Percentiles rank a stretch among this genome's conserved stretches.
phyloP scores from a whole-genome alignment of 2,888 invertebrate species.

The Lasioglossum marginatum region DNA sequence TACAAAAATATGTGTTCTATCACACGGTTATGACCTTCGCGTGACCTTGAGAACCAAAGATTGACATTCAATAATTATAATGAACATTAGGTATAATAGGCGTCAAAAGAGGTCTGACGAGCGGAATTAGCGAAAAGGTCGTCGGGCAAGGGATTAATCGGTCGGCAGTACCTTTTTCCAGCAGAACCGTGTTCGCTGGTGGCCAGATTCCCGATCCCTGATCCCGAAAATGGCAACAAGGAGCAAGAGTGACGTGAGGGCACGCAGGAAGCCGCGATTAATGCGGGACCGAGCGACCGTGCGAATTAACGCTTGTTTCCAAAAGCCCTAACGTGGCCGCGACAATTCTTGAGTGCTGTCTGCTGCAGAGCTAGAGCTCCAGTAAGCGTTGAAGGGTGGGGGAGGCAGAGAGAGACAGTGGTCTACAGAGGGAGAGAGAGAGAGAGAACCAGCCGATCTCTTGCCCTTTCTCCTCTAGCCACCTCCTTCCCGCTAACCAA shows the following conservation, averaged over 20 bases:
- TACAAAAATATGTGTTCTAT: background rate
- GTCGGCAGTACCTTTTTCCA: background rate
- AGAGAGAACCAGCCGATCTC: conserved; percentile 20
- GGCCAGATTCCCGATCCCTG: background rate
- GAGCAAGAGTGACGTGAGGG: conserved; percentile 38
- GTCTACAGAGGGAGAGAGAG: conserved; percentile 14
- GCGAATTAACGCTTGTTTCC: conserved; percentile 83
- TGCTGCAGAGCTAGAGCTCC: conserved; percentile 78
- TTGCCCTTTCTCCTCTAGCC: conserved; percentile 60
- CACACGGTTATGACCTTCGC: too few relatives aligned
- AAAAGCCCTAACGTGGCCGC: conserved; percentile 83
- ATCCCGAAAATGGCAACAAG: conserved; percentile 22
- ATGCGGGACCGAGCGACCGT: conserved; percentile 76
- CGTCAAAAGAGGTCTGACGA: background rate
- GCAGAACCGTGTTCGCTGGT: background rate
- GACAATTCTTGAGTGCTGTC: conserved; percentile 85
- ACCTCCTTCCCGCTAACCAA: conserved; percentile 66
- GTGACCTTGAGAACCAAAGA: too few relatives aligned
- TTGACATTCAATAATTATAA: too few relatives aligned
- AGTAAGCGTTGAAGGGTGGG: conserved; percentile 35
- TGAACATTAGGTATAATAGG: too few relatives aligned
- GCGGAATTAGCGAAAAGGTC: background rate
- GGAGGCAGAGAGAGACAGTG: conserved; percentile 18
- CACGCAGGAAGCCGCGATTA: conserved; percentile 65
- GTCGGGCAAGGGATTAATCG: background rate